Conservation (phyloP, 2,888 invertebrate genomes). For the Anoncus sp. region DNA sequence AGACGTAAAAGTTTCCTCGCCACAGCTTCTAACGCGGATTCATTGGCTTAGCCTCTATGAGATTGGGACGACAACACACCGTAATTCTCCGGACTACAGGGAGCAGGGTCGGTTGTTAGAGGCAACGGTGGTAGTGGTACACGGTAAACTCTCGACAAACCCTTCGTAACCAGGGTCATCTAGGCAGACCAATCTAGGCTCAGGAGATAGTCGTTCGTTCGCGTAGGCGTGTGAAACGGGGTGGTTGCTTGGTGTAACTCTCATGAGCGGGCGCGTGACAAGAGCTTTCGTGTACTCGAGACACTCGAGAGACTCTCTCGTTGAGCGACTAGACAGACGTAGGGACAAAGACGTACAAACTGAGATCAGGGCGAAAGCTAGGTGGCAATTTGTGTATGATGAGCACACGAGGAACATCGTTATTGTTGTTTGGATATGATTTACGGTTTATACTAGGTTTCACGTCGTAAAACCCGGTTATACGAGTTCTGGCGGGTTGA, state of each 20-base stretch:
- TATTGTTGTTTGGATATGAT: constrained; percentile 59
- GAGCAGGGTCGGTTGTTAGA: constrained; percentile 20
- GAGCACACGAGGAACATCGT: constrained; percentile 46
- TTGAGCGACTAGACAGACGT: constrained; percentile 48
- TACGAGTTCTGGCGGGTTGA: constrained; percentile 22
- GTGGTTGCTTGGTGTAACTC: constrained; percentile 57
- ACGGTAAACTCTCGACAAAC: constrained; percentile 52
- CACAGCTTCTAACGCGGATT: constrained; percentile 27
- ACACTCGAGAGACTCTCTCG: constrained; percentile 28
- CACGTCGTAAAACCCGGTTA: constrained; percentile 6
- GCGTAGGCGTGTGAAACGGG: constrained; percentile 53
- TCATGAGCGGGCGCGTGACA: constrained; percentile 58
- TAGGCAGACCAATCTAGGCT: constrained; percentile 43
- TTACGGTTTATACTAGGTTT: constrained; percentile 44
- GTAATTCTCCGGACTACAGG: constrained; percentile 44
- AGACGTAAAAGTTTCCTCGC: constrained; percentile 20
- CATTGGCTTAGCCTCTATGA: constrained; percentile 33
- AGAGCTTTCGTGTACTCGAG: constrained; percentile 55
- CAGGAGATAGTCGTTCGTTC: constrained; percentile 21
- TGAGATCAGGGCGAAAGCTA: constrained; percentile 51
- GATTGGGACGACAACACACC: constrained; percentile 25
- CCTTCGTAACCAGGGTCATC: constrained; percentile 52
- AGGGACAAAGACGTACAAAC: constrained; percentile 48
- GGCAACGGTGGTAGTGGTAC: constrained; percentile 31
- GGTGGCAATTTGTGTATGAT: constrained; percentile 52